Evolutionary conservation across 1,140 invertebrate genomes (phyloP).

Genomic region (Drosophila trapezifrons): DNA sequence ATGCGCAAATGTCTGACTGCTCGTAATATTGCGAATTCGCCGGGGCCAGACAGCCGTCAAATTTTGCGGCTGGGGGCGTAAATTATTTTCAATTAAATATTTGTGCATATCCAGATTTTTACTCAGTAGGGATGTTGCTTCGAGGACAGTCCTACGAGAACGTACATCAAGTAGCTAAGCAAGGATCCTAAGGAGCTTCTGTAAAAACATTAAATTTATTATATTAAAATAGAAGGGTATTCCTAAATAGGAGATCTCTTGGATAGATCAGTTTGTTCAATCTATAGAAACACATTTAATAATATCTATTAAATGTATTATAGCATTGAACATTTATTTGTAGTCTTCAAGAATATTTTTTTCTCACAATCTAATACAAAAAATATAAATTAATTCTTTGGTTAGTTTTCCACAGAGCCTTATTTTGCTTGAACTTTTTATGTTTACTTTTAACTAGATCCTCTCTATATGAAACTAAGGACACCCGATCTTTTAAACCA

Average conservation of each 20-base stretch:
- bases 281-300: no score
- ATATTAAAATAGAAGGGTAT: no score
- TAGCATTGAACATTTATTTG: no score
- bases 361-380: not conserved
- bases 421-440: not conserved
- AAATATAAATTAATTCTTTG: no score
- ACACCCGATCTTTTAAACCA: not conserved
- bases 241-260: no score
- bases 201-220: not conserved
- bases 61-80: constrained; percentile 14
- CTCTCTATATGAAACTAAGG: not conserved
- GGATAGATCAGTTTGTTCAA: no score
- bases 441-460: not conserved
- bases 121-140: not conserved
- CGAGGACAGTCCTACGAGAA: not conserved
- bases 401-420: no score
- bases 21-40: constrained; percentile 42
- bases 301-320: not conserved
- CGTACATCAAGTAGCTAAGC: not conserved
- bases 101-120: constrained; percentile 19
- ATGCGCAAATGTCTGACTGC: constrained; percentile 59
- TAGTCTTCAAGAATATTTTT: no score
- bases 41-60: constrained; percentile 25
- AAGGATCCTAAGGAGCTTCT: not conserved
- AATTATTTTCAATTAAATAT: constrained; percentile 60